These are phyloP conservation scores for Aphelinus certus DNA, from an alignment of 1,140 invertebrate species.

Conservation along the genomic window DNA sequence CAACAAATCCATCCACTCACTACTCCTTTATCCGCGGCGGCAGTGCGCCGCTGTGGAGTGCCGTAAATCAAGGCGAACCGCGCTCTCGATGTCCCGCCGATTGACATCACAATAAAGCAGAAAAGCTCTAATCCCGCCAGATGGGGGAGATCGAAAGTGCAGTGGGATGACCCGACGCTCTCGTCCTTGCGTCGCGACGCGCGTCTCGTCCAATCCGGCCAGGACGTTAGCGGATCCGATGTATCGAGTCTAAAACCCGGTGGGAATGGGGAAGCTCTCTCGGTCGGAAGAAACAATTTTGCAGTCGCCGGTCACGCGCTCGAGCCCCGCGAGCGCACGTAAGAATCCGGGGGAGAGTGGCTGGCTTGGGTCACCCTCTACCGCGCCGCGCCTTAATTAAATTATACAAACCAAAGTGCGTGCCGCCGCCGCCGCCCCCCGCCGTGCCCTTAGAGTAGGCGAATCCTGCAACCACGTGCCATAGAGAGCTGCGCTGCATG, in stretches of 20 bases:
- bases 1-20: constrained; percentile 5
- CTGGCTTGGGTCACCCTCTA: constrained; percentile 14
- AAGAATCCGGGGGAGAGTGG: too few relatives aligned
- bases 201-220: not conserved
- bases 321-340: constrained; percentile 10
- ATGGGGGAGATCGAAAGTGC: not conserved
- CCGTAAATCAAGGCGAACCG: constrained; percentile 10
- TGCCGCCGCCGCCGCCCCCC: constrained; percentile 36
- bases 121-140: constrained; percentile 31
- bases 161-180: not conserved
- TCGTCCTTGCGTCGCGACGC: too few relatives aligned
- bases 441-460: not conserved
- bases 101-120: constrained; percentile 35
- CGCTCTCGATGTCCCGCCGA: not conserved
- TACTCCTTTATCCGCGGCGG: not conserved
- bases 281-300: constrained; percentile 18
- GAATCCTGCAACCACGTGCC: too few relatives aligned
- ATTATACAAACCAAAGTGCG: constrained; percentile 39
- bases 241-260: constrained; percentile 3
- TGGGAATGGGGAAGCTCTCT: not conserved
- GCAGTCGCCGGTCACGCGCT: constrained; percentile 15
- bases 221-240: constrained; percentile 7
- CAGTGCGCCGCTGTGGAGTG: not conserved
- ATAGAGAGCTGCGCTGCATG: too few relatives aligned
- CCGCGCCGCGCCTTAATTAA: constrained; percentile 33